Conservation (phyloP, 2,113 vertebrate genomes). For the Setophaga petechia region DNA sequence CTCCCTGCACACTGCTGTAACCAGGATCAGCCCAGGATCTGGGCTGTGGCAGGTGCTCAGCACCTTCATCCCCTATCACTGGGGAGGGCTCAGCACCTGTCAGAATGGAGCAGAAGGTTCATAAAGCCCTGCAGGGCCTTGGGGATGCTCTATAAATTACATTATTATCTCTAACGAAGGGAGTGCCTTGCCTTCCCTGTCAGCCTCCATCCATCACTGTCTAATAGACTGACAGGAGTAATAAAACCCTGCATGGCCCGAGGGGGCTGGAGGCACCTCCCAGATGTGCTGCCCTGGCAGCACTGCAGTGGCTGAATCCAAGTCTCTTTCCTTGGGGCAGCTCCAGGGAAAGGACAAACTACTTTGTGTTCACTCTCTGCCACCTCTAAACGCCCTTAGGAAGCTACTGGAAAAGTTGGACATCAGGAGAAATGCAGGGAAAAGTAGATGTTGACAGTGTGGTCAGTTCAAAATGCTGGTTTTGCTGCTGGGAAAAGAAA, state of each 20-base stretch:
- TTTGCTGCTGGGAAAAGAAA: neutral
- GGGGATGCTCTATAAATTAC: conserved; percentile 13
- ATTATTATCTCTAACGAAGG: conserved; percentile 34
- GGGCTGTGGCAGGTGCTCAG: neutral
- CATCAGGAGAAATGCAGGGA: neutral
- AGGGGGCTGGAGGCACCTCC: neutral
- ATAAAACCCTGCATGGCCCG: neutral
- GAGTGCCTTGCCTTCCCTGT: neutral
- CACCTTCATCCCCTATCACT: neutral
- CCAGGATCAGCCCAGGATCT: neutral
- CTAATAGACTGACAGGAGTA: conserved; percentile 7
- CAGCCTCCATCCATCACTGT: conserved; percentile 15
- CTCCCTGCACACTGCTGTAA: neutral
- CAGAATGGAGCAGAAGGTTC: neutral
- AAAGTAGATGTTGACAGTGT: neutral
- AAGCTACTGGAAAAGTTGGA: neutral
- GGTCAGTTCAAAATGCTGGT: neutral
- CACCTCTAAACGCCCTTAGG: neutral
- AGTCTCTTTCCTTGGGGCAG: neutral
- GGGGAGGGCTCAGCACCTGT: neutral
- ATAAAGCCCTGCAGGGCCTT: neutral
- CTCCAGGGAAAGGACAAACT: neutral
- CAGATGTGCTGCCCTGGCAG: neutral
- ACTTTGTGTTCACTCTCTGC: neutral
- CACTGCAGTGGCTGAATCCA: rapidly evolving